These are phyloP conservation scores for Alca torda DNA, from an alignment of 2,797 vertebrate species.

Conservation along the genomic window DNA sequence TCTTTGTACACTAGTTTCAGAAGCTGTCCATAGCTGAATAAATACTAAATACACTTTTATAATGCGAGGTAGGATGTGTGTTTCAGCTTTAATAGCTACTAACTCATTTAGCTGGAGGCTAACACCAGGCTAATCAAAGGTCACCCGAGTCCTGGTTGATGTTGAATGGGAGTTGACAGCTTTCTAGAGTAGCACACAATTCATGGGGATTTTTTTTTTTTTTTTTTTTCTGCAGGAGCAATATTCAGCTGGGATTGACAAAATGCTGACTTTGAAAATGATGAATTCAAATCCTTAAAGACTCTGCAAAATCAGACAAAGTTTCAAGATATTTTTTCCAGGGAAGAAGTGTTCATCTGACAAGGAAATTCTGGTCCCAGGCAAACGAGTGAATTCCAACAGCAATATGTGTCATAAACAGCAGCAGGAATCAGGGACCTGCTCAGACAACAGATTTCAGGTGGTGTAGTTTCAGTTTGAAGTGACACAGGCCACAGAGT, in stretches of 20 bases:
- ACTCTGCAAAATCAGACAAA: neutral
- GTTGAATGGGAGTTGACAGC: conserved; percentile 59
- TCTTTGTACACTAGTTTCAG: neutral
- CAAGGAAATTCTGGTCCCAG: neutral
- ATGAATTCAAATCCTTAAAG: conserved; percentile 51
- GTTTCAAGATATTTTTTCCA: neutral
- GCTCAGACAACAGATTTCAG: neutral
- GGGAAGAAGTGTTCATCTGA: neutral
- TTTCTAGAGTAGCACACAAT: conserved; percentile 10
- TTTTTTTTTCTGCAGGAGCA: neutral
- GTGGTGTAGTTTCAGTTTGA: neutral
- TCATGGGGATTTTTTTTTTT: neutral
- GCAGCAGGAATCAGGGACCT: neutral
- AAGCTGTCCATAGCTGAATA: conserved; percentile 16
- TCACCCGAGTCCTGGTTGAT: conserved; percentile 4
- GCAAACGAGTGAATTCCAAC: neutral
- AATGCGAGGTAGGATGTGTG: conserved; percentile 11
- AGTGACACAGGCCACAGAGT: neutral
- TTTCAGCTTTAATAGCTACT: conserved; percentile 57
- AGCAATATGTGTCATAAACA: neutral
- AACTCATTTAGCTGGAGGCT: conserved; percentile 62
- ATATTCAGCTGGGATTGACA: conserved; percentile 31
- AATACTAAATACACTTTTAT: conserved; percentile 40
- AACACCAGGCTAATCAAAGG: conserved; percentile 65
- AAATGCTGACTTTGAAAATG: conserved; percentile 38